Conservation (phyloP, 2,888 invertebrate genomes). For the Leptogaster cylindrica region DNA sequence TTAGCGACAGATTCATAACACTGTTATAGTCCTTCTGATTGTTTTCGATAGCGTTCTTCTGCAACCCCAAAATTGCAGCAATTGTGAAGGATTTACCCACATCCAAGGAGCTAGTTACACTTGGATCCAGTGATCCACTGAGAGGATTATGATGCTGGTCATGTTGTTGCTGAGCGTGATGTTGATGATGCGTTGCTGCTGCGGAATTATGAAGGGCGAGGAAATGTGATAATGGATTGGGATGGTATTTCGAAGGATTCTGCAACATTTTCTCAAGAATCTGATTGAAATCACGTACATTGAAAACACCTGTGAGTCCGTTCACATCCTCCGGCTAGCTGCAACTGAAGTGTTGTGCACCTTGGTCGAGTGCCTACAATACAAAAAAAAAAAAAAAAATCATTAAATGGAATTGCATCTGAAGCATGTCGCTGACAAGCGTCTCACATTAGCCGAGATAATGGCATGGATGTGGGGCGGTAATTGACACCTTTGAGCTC, state of each 20-base stretch:
- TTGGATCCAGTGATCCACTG: constrained; percentile 10
- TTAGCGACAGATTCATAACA: constrained; percentile 61
- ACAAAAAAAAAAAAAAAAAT: neutral
- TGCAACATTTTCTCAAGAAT: constrained; percentile 58
- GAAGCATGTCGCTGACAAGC: constrained; percentile 12
- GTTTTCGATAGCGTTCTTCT: constrained; percentile 60
- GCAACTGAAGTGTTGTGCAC: neutral
- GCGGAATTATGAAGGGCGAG: constrained; percentile 60
- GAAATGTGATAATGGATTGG: constrained; percentile 62
- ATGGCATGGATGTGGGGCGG: neutral
- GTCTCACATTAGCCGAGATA: constrained; percentile 7
- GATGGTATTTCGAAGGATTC: constrained; percentile 62
- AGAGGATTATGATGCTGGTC: constrained; percentile 43
- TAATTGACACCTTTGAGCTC: constrained; percentile 21
- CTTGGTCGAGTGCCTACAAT: neutral
- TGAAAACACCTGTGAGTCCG: neutral
- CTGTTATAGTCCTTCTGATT: constrained; percentile 56
- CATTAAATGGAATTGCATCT: constrained; percentile 5
- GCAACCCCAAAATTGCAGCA: constrained; percentile 83
- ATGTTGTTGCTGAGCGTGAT: constrained; percentile 45
- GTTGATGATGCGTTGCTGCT: constrained; percentile 45
- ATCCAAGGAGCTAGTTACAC: constrained; percentile 59
- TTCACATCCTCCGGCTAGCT: constrained; percentile 8
- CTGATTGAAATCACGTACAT: neutral
- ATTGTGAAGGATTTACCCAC: constrained; percentile 82